A percentile compares a stretch with the other conserved stretches of the same genome.
These are phyloP conservation scores for Probosciger aterrimus DNA, from an alignment of 2,113 vertebrate genomes.

Conservation along the genomic window DNA sequence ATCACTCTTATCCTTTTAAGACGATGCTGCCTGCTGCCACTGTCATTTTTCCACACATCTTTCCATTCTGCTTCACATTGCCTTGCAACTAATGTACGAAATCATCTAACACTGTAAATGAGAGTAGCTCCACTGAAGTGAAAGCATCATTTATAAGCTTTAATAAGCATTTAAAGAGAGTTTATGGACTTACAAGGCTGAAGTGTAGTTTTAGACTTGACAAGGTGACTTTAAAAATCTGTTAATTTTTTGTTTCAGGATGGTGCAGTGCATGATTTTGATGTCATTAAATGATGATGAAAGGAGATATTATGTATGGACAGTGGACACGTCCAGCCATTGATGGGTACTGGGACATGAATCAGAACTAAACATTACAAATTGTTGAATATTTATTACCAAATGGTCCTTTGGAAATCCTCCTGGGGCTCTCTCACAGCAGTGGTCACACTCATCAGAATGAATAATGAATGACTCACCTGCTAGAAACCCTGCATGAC, in stretches of 20 bases:
- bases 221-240: constrained; percentile 57
- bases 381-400: constrained; percentile 61
- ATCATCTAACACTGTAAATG: neutral
- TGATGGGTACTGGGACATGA: neutral
- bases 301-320: constrained; percentile 5
- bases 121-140: neutral
- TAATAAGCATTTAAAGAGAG: constrained; percentile 4
- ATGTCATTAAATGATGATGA: constrained; percentile 29
- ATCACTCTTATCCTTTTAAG: neutral
- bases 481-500: neutral
- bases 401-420: constrained; percentile 35
- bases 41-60: neutral
- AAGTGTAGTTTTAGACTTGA: neutral
- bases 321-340: neutral
- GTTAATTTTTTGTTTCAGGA: constrained; percentile 49
- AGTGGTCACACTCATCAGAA: neutral
- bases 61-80: neutral
- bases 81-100: neutral
- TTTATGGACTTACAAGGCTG: neutral
- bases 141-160: constrained; percentile 13
- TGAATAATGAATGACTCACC: constrained; percentile 38
- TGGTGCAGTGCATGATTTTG: constrained; percentile 8
- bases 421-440: neutral
- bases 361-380: constrained; percentile 33
- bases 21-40: neutral